Evolutionary conservation across 2,113 vertebrate species (phyloP).

Genomic region (Tragelaphus buxtoni): DNA sequence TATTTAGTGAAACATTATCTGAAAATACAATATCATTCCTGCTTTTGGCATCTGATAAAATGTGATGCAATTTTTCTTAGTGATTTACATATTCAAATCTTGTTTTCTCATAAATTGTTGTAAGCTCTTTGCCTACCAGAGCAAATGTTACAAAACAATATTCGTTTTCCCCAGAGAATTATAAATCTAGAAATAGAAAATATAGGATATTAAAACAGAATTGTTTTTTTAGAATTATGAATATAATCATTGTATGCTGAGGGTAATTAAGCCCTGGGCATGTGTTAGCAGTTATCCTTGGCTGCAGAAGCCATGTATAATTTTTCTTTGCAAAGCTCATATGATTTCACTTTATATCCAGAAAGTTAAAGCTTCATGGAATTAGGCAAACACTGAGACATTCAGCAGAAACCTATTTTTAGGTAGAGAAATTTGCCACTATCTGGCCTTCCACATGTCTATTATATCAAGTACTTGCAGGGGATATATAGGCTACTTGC

Average conservation of each 20-base stretch:
- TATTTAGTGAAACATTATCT: neutral
- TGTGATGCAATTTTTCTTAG: neutral
- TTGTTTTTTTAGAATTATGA: neutral
- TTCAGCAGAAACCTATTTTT: neutral
- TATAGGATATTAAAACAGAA: neutral
- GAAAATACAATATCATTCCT: neutral
- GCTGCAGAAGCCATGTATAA: neutral
- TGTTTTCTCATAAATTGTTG: neutral
- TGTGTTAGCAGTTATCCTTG: neutral
- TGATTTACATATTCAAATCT: neutral
- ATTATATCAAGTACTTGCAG: neutral
- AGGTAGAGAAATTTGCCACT: neutral
- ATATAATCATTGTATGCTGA: neutral
- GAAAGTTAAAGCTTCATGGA: neutral
- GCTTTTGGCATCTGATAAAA: neutral
- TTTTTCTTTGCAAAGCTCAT: constrained; percentile 14
- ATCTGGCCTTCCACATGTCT: neutral
- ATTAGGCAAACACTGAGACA: neutral
- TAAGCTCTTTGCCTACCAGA: neutral
- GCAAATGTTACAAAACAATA: neutral
- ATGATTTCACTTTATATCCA: neutral
- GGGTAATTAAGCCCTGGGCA: neutral
- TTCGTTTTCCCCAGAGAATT: neutral
- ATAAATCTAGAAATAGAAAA: neutral
- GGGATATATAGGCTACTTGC: neutral